Evolutionary conservation across 2,113 vertebrate species (phyloP).

Genomic region (Athene noctua): DNA sequence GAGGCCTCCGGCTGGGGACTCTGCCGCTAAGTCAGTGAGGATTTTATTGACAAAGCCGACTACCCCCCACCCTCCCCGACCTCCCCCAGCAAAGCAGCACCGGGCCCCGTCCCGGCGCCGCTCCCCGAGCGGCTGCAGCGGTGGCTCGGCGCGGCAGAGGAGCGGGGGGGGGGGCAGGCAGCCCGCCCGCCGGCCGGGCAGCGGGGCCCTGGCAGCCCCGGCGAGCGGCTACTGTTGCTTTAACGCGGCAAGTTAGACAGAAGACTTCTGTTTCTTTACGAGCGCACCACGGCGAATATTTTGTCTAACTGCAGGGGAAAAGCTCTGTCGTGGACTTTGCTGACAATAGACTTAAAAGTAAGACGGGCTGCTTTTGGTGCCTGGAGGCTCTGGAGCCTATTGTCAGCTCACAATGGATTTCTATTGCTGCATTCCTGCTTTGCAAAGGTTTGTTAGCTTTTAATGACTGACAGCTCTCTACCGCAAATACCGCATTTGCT

Average conservation of each 20-base stretch:
- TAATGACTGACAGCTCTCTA: slow-evolving; percentile 73
- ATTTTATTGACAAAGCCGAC: background rate
- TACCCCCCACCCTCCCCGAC: too few species aligned
- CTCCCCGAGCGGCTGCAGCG: background rate
- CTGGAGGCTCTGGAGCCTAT: slow-evolving; percentile 66
- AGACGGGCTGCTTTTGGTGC: slow-evolving; percentile 73
- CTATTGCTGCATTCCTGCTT: slow-evolving; percentile 73
- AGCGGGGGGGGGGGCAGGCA: background rate
- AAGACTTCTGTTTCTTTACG: slow-evolving; percentile 63
- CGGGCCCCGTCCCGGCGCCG: background rate
- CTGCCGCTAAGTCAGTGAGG: background rate
- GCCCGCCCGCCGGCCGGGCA: background rate
- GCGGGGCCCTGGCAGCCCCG: background rate
- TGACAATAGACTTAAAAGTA: slow-evolving; percentile 78
- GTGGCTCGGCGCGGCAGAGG: background rate
- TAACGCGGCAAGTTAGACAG: slow-evolving; percentile 68
- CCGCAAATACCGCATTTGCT: slow-evolving; percentile 51
- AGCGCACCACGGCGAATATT: slow-evolving; percentile 69
- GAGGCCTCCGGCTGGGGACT: background rate
- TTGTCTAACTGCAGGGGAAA: slow-evolving; percentile 74
- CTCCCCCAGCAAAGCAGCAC: background rate
- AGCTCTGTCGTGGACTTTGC: slow-evolving; percentile 72
- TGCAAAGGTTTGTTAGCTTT: slow-evolving; percentile 82
- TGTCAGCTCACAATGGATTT: slow-evolving; percentile 72
- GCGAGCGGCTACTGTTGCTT: slow-evolving; percentile 57